A percentile compares a stretch with the other conserved stretches of the same genome.
phyloP scores from a whole-genome alignment of 35 echinoderm and acorn worm genomes.

The Heliocidaris tuberculata region DNA sequence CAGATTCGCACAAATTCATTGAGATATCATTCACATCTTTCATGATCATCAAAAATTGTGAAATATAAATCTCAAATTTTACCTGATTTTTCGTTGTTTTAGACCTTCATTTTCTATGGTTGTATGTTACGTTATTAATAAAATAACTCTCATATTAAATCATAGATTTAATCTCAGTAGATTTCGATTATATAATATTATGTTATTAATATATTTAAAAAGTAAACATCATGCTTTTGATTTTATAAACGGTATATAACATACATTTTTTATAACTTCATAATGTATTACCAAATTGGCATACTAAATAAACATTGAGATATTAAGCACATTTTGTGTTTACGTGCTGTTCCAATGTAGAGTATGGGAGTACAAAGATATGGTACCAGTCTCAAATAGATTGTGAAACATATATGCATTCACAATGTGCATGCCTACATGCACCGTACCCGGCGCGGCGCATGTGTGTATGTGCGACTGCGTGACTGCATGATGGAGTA shows the following conservation, averaged over 20 bases:
- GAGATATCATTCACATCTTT: not conserved
- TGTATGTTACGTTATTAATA: not conserved
- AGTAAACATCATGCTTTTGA: too few relatives aligned
- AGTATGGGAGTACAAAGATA: not conserved
- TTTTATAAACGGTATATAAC: too few relatives aligned
- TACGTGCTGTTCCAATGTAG: not conserved
- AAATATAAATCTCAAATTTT: conserved; percentile 39
- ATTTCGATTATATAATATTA: too few relatives aligned
- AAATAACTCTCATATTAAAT: not conserved
- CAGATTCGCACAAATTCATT: not conserved
- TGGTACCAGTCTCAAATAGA: not conserved
- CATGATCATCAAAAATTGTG: not conserved
- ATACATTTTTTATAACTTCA: too few relatives aligned
- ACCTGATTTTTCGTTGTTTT: conserved; percentile 46
- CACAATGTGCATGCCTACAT: not conserved
- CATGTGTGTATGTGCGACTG: too few relatives aligned
- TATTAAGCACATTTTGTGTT: not conserved
- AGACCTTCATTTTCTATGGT: conserved; percentile 27
- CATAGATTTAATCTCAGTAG: not conserved
- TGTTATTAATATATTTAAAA: too few relatives aligned
- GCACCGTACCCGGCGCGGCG: too few relatives aligned
- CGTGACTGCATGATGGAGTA: not conserved
- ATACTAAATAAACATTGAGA: conserved; percentile 6
- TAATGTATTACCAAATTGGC: not conserved
- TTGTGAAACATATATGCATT: not conserved